Conservation (phyloP, 2,797 vertebrate genomes). For the Enteromius trimaculatus region DNA sequence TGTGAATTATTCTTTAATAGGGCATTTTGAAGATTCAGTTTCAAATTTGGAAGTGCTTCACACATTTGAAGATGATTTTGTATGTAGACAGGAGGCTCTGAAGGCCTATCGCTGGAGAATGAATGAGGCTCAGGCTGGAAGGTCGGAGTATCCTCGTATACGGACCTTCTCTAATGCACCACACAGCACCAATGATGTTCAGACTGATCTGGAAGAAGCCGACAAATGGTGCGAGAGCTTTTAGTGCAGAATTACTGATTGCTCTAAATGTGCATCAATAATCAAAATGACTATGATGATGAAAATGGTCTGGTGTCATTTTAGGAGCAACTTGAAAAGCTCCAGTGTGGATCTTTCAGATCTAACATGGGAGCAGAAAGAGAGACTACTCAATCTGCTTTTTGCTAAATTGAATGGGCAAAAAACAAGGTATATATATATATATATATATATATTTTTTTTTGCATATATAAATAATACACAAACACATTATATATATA, state of each 20-base stretch:
- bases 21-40: neutral
- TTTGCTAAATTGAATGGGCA: conserved; percentile 91
- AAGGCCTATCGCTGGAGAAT: conserved; percentile 71
- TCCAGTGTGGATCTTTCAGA: conserved; percentile 82
- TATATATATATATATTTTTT: neutral
- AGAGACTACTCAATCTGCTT: conserved; percentile 83
- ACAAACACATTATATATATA: neutral
- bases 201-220: conserved; percentile 72
- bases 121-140: conserved; percentile 68
- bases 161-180: conserved; percentile 75
- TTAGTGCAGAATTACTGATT: neutral
- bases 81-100: conserved; percentile 70
- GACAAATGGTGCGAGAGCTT: conserved; percentile 71
- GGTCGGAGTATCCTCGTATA: conserved; percentile 71
- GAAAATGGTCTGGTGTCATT: conserved; percentile 47
- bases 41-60: neutral
- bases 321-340: conserved; percentile 76
- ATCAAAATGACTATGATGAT: neutral
- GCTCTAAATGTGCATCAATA: neutral
- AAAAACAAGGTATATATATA: conserved; percentile 69
- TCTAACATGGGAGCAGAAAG: conserved; percentile 92
- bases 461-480: neutral
- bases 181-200: conserved; percentile 77
- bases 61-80: conserved; percentile 1
- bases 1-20: neutral